Evolutionary conservation across 1,140 invertebrate genomes (phyloP), one percentile per base, ranked within the genome.

Genomic region (Drosophila erecta): DNA sequence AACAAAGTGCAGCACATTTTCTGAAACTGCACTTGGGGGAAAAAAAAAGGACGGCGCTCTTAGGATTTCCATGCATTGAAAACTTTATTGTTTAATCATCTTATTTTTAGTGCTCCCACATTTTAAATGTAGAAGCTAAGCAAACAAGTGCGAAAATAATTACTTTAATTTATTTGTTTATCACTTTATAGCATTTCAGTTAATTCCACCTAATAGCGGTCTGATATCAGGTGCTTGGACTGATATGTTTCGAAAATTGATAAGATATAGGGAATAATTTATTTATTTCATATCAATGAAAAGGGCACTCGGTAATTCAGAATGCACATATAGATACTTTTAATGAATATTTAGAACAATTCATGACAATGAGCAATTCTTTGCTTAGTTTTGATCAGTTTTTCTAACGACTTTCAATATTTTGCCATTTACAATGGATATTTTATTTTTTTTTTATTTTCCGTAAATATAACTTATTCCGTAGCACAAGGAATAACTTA

Each of bases 1-100:
- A 71, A 71, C 69, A 72, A 71, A 50, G 17, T 71, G 69, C 69
- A 70, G 37, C 65, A 46, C 17, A 49, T n/a, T 64, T 35, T 17
- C 55, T 24, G n/a, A 30, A 12, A 12, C 22, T 60, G 50, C 59
- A 58, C 59, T 58, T 8, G 17, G 2, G 2, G 17, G 17, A 15
- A 6, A 15, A 61, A 57, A 44, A 17, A 3, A n/a, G 6, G 15
- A 8, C 7, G 8, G n/a, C 7, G 2, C 3, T 6, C 14, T 12
- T 14, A n/a, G 0, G 14, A 5, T 40, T 40, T 15, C 5, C 6
- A 6, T 40, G n/a, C n/a, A 15, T 11, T 11, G 7, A 11, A 27
- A 38, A 30, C 8, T 8, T 6, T 27, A 35, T 10, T 12, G 35
- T 35, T 35, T 11, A 10, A 35, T 12, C 7, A 35, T 35, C 11